Conservation (phyloP, 1,140 invertebrate species). For the Drosophila busckii region DNA sequence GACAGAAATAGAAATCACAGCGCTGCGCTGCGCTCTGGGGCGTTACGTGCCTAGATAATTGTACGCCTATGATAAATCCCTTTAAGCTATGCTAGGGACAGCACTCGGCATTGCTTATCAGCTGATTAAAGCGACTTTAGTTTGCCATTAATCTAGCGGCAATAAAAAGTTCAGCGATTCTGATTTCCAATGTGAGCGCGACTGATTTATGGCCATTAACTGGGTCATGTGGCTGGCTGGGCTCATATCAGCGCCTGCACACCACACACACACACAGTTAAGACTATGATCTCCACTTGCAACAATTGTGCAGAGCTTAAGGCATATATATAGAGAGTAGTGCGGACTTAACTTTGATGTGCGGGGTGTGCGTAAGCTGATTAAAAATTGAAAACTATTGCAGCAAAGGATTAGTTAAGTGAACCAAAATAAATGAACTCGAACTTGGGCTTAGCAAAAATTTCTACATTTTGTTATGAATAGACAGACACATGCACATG, state of each 20-base stretch:
- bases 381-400: slow-evolving; percentile 75
- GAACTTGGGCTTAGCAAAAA: slow-evolving; percentile 67
- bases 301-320: no score
- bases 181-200: slow-evolving; percentile 59
- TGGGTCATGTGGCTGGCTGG: slow-evolving; percentile 28
- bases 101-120: slow-evolving; percentile 68
- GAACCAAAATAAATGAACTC: slow-evolving; percentile 76
- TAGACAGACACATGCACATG: slow-evolving; percentile 17
- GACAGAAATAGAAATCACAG: slow-evolving; percentile 55
- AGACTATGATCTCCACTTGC: slow-evolving; percentile 16
- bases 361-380: slow-evolving; percentile 58
- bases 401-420: slow-evolving; percentile 74
- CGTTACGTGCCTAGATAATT: no score
- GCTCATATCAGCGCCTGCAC: no score
- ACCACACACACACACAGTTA: background rate
- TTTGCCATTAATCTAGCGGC: slow-evolving; percentile 66
- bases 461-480: slow-evolving; percentile 66
- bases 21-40: slow-evolving; percentile 8
- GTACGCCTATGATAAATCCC: no score
- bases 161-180: slow-evolving; percentile 58
- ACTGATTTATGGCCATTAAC: slow-evolving; percentile 28
- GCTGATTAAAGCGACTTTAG: slow-evolving; percentile 61
- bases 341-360: background rate
- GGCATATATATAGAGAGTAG: slow-evolving; percentile 2
- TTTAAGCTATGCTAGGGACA: no score